Evolutionary conservation across 2,797 vertebrate genomes (phyloP).

Genomic region (Urosaurus nigricauda): DNA sequence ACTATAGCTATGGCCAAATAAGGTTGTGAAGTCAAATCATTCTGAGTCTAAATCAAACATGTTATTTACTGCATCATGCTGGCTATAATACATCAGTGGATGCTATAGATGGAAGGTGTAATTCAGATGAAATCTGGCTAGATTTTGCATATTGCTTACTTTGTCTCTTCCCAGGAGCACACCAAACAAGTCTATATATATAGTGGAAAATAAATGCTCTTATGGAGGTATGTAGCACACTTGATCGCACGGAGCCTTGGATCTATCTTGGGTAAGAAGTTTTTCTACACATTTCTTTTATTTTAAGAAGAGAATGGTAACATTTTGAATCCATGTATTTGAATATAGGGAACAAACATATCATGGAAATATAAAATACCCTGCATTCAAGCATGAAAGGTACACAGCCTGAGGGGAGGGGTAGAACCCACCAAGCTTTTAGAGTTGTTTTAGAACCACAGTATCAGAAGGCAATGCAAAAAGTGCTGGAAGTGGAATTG

Average conservation of each 20-base stretch:
- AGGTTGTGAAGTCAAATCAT: not conserved
- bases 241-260: not conserved
- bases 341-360: slow-evolving; percentile 26
- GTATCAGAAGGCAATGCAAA: slow-evolving; percentile 37
- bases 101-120: not conserved
- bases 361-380: not conserved
- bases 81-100: not conserved
- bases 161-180: not conserved
- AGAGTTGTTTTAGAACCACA: not conserved
- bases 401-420: not conserved
- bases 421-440: not conserved
- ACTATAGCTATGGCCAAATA: not conserved
- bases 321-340: not conserved
- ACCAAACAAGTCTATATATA: not conserved
- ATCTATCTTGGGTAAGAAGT: accelerated
- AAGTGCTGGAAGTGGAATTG: slow-evolving; percentile 32
- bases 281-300: accelerated
- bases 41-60: too few relatives aligned
- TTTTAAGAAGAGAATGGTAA: not conserved
- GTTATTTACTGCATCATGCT: not conserved
- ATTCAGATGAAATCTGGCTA: slow-evolving; percentile 3
- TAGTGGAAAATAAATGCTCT: not conserved
- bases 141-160: not conserved
- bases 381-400: not conserved
- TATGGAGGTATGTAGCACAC: accelerated